These are phyloP conservation scores for Ptilorrhoa leucosticta DNA, from an alignment of 2,113 vertebrate genomes.

Conservation along the genomic window DNA sequence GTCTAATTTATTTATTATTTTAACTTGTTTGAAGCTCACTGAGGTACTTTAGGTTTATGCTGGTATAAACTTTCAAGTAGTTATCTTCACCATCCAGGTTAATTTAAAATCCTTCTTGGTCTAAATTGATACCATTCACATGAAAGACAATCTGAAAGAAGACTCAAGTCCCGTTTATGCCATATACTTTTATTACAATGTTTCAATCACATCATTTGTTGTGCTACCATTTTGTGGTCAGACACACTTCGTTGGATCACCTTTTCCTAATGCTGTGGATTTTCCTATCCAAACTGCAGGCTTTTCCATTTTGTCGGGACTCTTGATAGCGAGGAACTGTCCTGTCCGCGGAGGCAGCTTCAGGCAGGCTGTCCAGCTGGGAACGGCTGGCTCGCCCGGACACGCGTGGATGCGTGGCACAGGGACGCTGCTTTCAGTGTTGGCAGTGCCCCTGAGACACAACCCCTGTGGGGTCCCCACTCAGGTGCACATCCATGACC, in stretches of 20 bases:
- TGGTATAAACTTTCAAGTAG: background rate
- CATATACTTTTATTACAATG: background rate
- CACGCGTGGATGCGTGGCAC: background rate
- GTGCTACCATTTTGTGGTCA: background rate
- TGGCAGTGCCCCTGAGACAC: background rate
- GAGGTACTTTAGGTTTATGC: background rate
- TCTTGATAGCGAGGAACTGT: accelerated
- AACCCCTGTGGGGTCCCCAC: accelerated
- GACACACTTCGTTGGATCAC: background rate
- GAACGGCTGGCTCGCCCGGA: accelerated
- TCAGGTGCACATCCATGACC: accelerated
- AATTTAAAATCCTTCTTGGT: background rate
- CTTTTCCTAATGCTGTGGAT: background rate
- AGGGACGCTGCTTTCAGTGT: background rate
- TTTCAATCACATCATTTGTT: background rate
- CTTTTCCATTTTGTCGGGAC: background rate
- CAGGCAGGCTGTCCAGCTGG: background rate
- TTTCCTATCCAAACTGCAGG: background rate
- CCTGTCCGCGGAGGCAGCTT: accelerated
- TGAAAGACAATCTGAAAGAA: background rate
- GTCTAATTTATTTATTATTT: background rate
- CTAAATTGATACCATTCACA: background rate
- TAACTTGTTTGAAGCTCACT: background rate
- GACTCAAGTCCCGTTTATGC: background rate
- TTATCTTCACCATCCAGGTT: background rate